A percentile compares a stretch with the other conserved stretches of the same genome.
phyloP scores from a whole-genome alignment of 2,113 vertebrate genomes.

The Microcebus murinus region DNA sequence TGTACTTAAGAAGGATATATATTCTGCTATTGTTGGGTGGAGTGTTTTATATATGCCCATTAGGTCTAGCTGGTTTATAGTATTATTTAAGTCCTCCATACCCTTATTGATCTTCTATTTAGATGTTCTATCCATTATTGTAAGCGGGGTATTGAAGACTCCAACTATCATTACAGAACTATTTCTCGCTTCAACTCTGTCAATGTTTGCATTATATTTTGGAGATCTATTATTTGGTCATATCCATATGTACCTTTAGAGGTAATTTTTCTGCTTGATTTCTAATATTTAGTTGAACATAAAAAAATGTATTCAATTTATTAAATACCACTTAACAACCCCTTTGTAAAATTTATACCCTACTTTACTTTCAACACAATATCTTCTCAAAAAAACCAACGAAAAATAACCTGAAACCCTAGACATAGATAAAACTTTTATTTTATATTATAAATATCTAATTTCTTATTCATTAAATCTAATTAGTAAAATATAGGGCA shows the following conservation, averaged over 20 bases:
- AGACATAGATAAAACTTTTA: slow-evolving; percentile 22
- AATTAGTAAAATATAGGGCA: slow-evolving; percentile 23
- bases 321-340: neutral
- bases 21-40: neutral
- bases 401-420: slow-evolving; percentile 15
- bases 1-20: neutral
- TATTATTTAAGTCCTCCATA: neutral
- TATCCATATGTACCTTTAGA: slow-evolving; percentile 15
- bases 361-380: neutral
- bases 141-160: neutral
- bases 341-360: slow-evolving; percentile 28
- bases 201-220: slow-evolving; percentile 13
- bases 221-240: neutral
- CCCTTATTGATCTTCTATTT: neutral
- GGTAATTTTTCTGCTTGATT: neutral
- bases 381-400: slow-evolving; percentile 41
- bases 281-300: slow-evolving; percentile 5
- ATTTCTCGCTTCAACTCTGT: neutral
- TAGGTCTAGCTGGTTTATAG: neutral
- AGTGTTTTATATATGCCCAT: neutral
- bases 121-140: neutral
- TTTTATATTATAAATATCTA: slow-evolving; percentile 24
- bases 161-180: neutral
- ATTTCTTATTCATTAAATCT: slow-evolving; percentile 53
- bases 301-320: slow-evolving; percentile 31